Evolutionary conservation across 2,888 invertebrate genomes (phyloP), one percentile per base, ranked within the genome.

Genomic region (Anthophora plumipes): DNA sequence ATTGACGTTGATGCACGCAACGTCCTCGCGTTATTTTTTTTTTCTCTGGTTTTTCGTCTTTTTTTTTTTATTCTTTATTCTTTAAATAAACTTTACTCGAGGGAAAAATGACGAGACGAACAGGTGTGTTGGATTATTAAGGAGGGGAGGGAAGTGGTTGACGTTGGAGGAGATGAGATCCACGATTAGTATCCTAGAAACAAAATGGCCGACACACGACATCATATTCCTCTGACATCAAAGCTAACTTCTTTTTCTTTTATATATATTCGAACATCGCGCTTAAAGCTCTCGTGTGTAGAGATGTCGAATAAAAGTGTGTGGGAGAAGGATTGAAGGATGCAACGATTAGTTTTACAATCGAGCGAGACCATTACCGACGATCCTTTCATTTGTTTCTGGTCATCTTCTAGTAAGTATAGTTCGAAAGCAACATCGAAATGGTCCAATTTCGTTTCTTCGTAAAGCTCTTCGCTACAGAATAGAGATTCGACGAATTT

Each of bases 1-100:
- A 76, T 85, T 75, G 78, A 57, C 89, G 84, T 86, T 85, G 85
- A 85, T 83, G 77, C 79, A 74, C 57, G 77, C 81, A 77, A 70
- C 77, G 52, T 75, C 60, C 48, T 80, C 71, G 60, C 46, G 4
- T 31, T 31, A 31, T 31, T 31, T 3, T 31, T 31, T 31, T 4
- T n/a, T n/a, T n/a, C n/a, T n/a, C n/a, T n/a, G n/a, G n/a, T n/a
- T n/a, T n/a, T n/a, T n/a, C n/a, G n/a, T n/a, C n/a, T 31, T 31
- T 3, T 31, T 31, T 31, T 4, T 55, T 50, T 50, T 50, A 20
- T 20, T 22, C 22, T 31, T 57, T 48, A 20, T 12, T 20, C 25
- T 70, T 70, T 20, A 52, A 61, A 54, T 57, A 39, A 69, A 69
- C 67, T 54, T 69, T 61, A 52, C 73, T 67, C 73, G 66, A 77